Percentiles rank a stretch among this genome's conserved stretches.
phyloP scores from a whole-genome alignment of 2,888 invertebrate genomes.

The Charanyca ferruginea region DNA sequence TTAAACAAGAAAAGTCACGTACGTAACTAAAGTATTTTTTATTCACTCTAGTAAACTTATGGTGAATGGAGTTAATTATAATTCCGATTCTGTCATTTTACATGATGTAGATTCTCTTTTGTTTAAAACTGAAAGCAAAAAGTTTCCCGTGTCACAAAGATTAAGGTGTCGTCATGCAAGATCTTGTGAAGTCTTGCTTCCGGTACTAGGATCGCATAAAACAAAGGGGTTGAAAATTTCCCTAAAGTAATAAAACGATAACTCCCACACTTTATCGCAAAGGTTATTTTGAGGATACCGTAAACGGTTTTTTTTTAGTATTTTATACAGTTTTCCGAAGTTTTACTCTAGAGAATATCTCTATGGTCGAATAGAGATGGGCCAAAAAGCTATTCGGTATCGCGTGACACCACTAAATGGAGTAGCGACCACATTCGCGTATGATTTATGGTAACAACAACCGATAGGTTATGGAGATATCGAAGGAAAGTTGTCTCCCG shows the following conservation, averaged over 20 bases:
- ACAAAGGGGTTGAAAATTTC: conserved; percentile 32
- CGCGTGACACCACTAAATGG: conserved; percentile 31
- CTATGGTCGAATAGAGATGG: conserved; percentile 29
- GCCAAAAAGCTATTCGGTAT: conserved; percentile 26
- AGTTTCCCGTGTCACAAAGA: no score
- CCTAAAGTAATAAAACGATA: conserved; percentile 48
- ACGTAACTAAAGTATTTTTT: conserved; percentile 6
- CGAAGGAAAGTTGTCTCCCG: conserved; percentile 20
- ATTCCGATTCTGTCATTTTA: not conserved
- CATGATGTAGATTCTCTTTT: not conserved
- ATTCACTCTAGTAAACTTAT: not conserved
- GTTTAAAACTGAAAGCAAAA: no score
- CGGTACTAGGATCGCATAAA: conserved; percentile 26
- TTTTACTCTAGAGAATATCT: conserved; percentile 41
- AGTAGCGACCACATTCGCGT: conserved; percentile 16
- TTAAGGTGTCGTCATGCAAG: not conserved
- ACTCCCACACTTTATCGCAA: conserved; percentile 33
- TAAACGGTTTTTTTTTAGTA: conserved; percentile 49
- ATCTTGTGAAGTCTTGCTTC: not conserved
- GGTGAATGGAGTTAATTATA: conserved; percentile 9
- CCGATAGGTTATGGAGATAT: conserved; percentile 24
- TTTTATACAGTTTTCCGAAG: conserved; percentile 33
- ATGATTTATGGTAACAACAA: conserved; percentile 36
- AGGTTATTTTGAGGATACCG: conserved; percentile 22
- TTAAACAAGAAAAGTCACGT: conserved; percentile 16